Conservation (phyloP, 2,113 vertebrate species). For the Dipodomys ordii region DNA sequence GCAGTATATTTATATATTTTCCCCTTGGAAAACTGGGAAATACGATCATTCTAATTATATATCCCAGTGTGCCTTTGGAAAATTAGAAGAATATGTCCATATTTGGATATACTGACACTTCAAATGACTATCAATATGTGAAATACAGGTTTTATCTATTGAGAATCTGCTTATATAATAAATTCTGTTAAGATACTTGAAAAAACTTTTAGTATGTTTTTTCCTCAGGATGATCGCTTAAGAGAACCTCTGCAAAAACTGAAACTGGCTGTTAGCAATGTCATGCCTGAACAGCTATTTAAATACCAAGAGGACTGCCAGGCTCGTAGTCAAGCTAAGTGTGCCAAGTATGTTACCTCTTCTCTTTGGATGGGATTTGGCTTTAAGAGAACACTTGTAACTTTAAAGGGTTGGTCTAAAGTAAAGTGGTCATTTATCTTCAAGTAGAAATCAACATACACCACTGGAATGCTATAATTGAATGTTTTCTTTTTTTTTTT, state of each 20-base stretch:
- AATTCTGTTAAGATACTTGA: conserved; percentile 38
- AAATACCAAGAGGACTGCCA: conserved; percentile 98
- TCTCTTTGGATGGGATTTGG: neutral
- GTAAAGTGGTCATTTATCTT: neutral
- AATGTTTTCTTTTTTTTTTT: neutral
- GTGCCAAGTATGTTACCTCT: conserved; percentile 91
- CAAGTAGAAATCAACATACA: neutral
- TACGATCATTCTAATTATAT: conserved; percentile 3
- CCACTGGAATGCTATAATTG: neutral
- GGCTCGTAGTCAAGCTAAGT: conserved; percentile 94
- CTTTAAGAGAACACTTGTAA: conserved; percentile 19
- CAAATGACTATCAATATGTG: neutral
- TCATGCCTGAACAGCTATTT: conserved; percentile 97
- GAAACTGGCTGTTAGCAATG: conserved; percentile 95
- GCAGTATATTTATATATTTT: neutral
- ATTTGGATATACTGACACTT: conserved; percentile 25
- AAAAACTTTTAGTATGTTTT: conserved; percentile 3
- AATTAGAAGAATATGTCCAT: neutral
- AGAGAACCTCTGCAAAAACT: conserved; percentile 95
- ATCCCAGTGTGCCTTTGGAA: neutral
- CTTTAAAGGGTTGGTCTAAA: neutral
- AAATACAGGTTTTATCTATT: conserved; percentile 36
- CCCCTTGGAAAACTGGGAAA: neutral
- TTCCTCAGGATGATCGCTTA: conserved; percentile 93
- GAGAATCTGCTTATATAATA: conserved; percentile 1